Evolutionary conservation across 37 sponge, comb jelly and placozoan genomes (phyloP).

Genomic region (Ephydatia muelleri): DNA sequence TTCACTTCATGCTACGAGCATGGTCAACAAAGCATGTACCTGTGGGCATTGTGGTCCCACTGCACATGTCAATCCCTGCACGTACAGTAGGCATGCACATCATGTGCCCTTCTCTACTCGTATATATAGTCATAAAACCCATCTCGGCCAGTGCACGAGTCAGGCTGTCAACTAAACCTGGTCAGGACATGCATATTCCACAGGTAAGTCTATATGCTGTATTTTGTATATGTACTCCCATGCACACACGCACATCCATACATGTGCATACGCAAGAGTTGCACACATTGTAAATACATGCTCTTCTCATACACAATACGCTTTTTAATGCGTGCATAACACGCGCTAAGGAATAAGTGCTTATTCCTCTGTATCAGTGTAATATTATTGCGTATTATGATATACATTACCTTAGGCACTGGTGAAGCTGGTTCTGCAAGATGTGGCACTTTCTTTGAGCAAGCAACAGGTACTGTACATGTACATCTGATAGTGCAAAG

Average conservation of each 20-base stretch:
- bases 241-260: background rate
- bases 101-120: background rate
- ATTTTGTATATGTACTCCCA: background rate
- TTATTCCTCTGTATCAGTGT: background rate
- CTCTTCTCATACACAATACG: too few species aligned
- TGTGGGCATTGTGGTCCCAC: background rate
- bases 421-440: constrained; percentile 39
- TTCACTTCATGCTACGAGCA: background rate
- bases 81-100: background rate
- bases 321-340: too few species aligned
- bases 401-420: constrained; percentile 13
- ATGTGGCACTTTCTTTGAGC: constrained; percentile 46
- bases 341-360: too few species aligned
- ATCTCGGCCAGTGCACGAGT: constrained; percentile 47
- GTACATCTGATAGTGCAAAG: background rate
- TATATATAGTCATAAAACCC: constrained; percentile 35
- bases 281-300: background rate
- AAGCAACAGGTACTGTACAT: constrained; percentile 66
- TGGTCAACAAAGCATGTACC: background rate
- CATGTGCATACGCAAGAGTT: background rate
- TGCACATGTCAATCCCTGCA: background rate
- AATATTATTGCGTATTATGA: background rate
- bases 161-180: constrained; percentile 49
- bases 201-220: background rate
- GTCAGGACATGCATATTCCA: constrained; percentile 39